Base-by-base conservation (phyloP, 2,888 invertebrate genomes). In the Zaprionus obscuricornis region DNA sequence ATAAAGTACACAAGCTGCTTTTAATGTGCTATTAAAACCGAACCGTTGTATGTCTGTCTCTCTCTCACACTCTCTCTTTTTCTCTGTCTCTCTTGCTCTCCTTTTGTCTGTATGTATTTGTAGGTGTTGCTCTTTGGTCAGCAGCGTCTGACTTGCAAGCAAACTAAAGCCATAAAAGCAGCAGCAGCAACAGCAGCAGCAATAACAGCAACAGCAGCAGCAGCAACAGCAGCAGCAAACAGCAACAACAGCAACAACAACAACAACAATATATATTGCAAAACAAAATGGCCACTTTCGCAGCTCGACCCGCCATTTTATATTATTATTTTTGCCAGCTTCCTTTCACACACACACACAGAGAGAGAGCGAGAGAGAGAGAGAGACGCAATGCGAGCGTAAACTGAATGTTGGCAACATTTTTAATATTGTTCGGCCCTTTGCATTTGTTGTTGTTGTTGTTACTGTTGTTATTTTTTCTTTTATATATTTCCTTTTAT, bases 21-120 rank as follows among this genome's bases (percentile, higher is more conserved):
- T 81, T 81, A 85, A 81, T 81, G 84, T 79, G 64, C 72, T 84
- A 83, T 83, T 79, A 79, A 79, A 85, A 70, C 49, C 57, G 59
- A 60, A 52, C 31, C 43, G 11, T 31, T 57, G 33, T 50, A 24
- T 40, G 24, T 34, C 36, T 62, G 17, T 39, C 8, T 24, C 6
- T 22, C 40, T 11, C 5, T 29, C 29, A 11, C 29, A 4, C 1
- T 29, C 29, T 10, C 13, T 37, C 5, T 37, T 37, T 11, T 11
- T 11, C 10, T 46, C 37, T n/a, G n/a, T n/a, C n/a, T n/a, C n/a
- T n/a, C n/a, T n/a, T n/a, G n/a, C n/a, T n/a, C n/a, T n/a, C n/a
- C 17, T 24, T 7, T 10, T 60, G 27, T 45, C 11, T 51, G 16
- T 70, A 36, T 39, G 42, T 39, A 29, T 39, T n/a, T 60, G 33